phyloP scores from a whole-genome alignment of 2,113 vertebrate species.

The Saccopteryx bilineata region DNA sequence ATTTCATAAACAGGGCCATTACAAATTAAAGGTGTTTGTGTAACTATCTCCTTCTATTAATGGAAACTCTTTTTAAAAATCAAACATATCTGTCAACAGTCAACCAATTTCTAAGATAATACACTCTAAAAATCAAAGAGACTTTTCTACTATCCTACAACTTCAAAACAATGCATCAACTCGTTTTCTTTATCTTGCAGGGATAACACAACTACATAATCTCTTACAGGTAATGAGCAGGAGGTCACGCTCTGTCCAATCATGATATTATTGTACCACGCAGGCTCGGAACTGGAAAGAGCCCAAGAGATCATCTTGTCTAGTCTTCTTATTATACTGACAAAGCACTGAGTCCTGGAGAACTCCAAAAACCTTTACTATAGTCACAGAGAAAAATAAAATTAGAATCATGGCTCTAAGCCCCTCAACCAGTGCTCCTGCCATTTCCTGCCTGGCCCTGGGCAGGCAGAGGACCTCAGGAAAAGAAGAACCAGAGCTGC shows the following conservation, averaged over 20 bases:
- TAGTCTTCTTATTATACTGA: background rate
- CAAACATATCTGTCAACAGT: background rate
- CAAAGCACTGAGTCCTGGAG: background rate
- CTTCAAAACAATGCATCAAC: background rate
- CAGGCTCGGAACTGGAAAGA: background rate
- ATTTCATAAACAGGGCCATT: background rate
- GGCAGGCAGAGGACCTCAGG: background rate
- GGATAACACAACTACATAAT: background rate
- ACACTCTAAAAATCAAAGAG: background rate
- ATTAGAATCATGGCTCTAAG: background rate
- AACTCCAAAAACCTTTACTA: constrained; percentile 1
- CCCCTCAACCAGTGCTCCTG: background rate
- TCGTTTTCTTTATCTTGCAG: background rate
- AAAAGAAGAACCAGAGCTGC: background rate
- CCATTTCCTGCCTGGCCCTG: fast-evolving
- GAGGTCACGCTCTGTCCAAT: background rate
- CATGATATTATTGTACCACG: background rate
- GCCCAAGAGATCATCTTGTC: background rate
- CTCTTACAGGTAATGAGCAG: background rate
- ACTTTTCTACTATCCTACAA: background rate
- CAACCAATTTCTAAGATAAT: background rate
- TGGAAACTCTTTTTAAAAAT: background rate
- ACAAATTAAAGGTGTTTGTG: background rate
- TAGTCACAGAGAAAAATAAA: background rate
- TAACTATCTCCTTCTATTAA: background rate